Percentiles rank a stretch among this genome's conserved stretches.
Conservation (phyloP, 2,797 vertebrate species). For the Periparus ater region DNA sequence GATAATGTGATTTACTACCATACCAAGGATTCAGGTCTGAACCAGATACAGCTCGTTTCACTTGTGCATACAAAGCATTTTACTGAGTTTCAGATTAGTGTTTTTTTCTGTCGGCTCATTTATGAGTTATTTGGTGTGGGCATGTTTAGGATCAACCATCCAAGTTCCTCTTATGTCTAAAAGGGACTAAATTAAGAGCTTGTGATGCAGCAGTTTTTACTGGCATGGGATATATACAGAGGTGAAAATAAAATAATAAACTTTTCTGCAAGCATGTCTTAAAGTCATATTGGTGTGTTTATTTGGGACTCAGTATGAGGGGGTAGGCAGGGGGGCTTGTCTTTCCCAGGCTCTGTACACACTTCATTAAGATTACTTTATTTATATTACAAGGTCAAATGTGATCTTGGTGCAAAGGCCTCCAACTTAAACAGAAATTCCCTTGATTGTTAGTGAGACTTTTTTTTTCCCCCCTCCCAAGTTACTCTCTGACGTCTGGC, state of each 20-base stretch:
- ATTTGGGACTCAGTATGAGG: constrained; percentile 24
- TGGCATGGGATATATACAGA: constrained; percentile 28
- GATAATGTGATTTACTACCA: constrained; percentile 36
- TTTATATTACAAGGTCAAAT: constrained; percentile 57
- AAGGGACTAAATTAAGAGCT: constrained; percentile 52
- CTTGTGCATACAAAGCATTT: constrained; percentile 14
- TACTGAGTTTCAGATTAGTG: background rate
- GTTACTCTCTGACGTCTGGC: constrained; percentile 20
- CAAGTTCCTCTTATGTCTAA: constrained; percentile 5
- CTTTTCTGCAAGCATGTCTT: constrained; percentile 21
- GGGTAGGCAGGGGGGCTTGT: background rate
- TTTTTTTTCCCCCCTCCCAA: background rate
- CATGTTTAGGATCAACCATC: constrained; percentile 1
- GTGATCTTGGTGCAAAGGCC: constrained; percentile 39
- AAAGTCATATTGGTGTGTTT: constrained; percentile 47
- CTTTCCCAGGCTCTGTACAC: constrained; percentile 50
- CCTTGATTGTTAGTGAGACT: constrained; percentile 34
- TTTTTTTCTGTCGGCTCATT: constrained; percentile 3
- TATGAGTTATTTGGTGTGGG: background rate
- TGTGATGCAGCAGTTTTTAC: constrained; percentile 58
- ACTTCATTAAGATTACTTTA: constrained; percentile 62
- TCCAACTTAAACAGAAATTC: constrained; percentile 43
- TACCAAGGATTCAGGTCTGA: constrained; percentile 6
- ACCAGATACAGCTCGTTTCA: constrained; percentile 31
- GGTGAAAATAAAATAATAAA: constrained; percentile 63